Evolutionary conservation across 1,140 invertebrate genomes (phyloP), one percentile per base, ranked within the genome.

Genomic region (Cydia strobilella): DNA sequence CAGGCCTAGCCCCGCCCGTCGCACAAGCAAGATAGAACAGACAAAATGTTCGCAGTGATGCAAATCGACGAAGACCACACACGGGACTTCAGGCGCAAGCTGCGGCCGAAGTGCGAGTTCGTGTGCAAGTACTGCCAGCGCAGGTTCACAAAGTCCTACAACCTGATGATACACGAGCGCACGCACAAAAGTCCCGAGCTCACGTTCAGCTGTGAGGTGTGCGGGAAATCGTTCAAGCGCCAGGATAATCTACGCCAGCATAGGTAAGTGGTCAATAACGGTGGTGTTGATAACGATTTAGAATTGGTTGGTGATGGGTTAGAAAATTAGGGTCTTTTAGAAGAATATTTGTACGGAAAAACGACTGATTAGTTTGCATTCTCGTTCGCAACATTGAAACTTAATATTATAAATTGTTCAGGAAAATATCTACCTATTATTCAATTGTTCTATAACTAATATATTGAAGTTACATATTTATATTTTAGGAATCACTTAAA

Each of bases 81-180:
- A 94, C 95, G 96, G 94, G 96, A 97, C 95, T 97, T 97, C 94
- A 95, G 98, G 93, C 97, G 98, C 93, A 98, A 97, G 94, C 97
- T 97, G 96, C 95, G 96, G 93, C 95, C 96, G 94, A 97, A 98
- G 95, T 98, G 98, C 95, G 97, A 99, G 94, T 99, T 99, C 94
- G 97, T 99, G 93, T 99, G 99, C 96, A 98, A 98, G 94, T 99
- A 97, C 95, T 99, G 99, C 95, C 97, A 99, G 93, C 96, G 99
- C 87, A 96, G 98, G 86, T 99, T 99, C 95, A 99, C 98, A 86
- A 99, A 99, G 94, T 98, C 98, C 77, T 99, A 99, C 95, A 99
- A 99, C 94, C 95, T 99, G 86, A 97, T 99, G 95, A 99, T 99
- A 87, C 99, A 99, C 94, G 98, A 99, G 93, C 95, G 98, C 88